Percentiles rank a stretch among this genome's conserved stretches.
Conservation (phyloP, 2,888 invertebrate species). For the Drosophila quasianomalipes region DNA sequence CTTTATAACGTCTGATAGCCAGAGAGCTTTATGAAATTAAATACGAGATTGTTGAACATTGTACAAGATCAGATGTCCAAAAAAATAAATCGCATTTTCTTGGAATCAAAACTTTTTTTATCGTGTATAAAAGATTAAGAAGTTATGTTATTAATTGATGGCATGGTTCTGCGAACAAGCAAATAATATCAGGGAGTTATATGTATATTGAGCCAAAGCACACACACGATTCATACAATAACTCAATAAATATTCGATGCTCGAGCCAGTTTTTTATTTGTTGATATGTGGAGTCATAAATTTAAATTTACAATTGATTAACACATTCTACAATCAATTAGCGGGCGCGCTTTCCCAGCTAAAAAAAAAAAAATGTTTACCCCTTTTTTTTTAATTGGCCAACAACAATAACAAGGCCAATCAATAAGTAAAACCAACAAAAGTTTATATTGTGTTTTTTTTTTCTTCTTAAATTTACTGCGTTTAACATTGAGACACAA, state of each 20-base stretch:
- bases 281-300: conserved; percentile 20
- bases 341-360: conserved; percentile 17
- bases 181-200: neutral
- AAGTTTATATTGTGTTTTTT: neutral
- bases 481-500: conserved; percentile 14
- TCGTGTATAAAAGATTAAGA: neutral
- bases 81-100: neutral
- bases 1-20: conserved; percentile 29
- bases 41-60: neutral
- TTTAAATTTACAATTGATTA: conserved; percentile 49
- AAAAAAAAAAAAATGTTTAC: conserved; percentile 11
- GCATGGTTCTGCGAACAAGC: neutral
- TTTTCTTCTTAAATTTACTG: conserved; percentile 1
- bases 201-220: neutral
- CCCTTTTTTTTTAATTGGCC: conserved; percentile 21
- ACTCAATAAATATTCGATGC: conserved; percentile 22
- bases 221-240: conserved; percentile 19
- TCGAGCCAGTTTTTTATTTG: conserved; percentile 8
- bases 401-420: conserved; percentile 17
- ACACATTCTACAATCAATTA: conserved; percentile 60
- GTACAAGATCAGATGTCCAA: conserved; percentile 5
- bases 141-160: neutral
- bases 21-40: conserved; percentile 3
- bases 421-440: conserved; percentile 14
- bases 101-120: neutral